phyloP scores from a whole-genome alignment of 2,888 invertebrate species.

The Trachelus tabidus region DNA sequence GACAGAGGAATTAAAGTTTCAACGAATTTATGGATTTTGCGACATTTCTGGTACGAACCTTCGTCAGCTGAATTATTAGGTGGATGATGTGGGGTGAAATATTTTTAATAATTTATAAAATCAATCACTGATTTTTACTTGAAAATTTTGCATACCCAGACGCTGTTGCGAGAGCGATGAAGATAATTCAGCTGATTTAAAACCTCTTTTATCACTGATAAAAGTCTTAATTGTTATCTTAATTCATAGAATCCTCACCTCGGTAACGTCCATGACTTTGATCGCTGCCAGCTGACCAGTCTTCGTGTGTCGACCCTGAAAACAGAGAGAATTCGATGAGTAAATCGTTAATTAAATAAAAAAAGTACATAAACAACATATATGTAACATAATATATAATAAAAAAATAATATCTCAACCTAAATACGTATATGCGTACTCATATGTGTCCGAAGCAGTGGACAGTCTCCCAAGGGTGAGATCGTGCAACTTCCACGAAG shows the following conservation, averaged over 20 bases:
- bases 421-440: background rate
- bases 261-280: slow-evolving; percentile 99
- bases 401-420: background rate
- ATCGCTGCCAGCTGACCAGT: slow-evolving; percentile 99
- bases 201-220: background rate
- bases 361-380: too few species aligned
- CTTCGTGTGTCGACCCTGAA: slow-evolving; percentile 97
- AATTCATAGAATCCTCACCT: slow-evolving; percentile 67
- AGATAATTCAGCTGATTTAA: background rate
- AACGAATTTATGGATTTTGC: background rate
- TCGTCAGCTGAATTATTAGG: background rate
- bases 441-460: background rate
- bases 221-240: background rate
- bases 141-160: background rate
- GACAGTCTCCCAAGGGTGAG: background rate
- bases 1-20: background rate
- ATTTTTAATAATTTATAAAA: background rate
- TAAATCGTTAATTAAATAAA: background rate
- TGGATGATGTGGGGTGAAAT: background rate
- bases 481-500: background rate
- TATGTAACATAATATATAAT: too few species aligned
- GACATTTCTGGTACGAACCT: background rate
- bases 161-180: background rate
- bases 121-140: background rate
- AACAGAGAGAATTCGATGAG: slow-evolving; percentile 34